These are phyloP conservation scores for Mactra quadrangularis DNA, from an alignment of 1,140 invertebrate species.

Conservation along the genomic window DNA sequence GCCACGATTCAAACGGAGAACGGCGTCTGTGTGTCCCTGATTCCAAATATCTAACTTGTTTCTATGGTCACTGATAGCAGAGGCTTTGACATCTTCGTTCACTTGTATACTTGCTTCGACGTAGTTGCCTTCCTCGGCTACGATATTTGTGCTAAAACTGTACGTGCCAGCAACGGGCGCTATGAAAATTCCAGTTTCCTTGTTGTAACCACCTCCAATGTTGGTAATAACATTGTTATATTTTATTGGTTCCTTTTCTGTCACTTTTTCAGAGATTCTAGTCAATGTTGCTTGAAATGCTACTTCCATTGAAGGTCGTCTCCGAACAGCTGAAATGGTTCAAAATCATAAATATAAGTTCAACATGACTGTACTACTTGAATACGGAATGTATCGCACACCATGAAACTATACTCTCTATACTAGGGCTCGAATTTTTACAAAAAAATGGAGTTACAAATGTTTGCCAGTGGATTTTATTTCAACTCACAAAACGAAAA, in stretches of 20 bases:
- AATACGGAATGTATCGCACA: too few relatives aligned
- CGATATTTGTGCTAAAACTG: neutral
- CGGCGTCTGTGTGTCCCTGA: neutral
- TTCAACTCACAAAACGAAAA: too few relatives aligned
- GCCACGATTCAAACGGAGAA: neutral
- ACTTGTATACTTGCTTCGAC: conserved; percentile 5
- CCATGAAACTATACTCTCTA: too few relatives aligned
- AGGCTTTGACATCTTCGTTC: neutral
- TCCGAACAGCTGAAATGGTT: too few relatives aligned
- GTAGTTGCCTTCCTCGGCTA: neutral
- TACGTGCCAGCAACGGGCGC: neutral
- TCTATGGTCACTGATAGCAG: conserved; percentile 9
- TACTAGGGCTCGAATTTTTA: too few relatives aligned
- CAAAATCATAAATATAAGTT: too few relatives aligned
- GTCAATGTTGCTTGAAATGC: conserved; percentile 4
- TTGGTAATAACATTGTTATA: neutral
- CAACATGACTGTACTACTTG: too few relatives aligned
- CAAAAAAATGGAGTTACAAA: too few relatives aligned
- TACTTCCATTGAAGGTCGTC: neutral
- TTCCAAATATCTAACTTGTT: neutral
- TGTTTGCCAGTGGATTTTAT: too few relatives aligned
- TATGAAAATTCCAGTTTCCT: neutral
- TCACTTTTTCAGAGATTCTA: neutral
- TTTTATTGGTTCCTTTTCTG: neutral
- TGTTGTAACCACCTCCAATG: conserved; percentile 3